Conservation (phyloP, 2,888 invertebrate species). For the Ptychoptera contaminata region DNA sequence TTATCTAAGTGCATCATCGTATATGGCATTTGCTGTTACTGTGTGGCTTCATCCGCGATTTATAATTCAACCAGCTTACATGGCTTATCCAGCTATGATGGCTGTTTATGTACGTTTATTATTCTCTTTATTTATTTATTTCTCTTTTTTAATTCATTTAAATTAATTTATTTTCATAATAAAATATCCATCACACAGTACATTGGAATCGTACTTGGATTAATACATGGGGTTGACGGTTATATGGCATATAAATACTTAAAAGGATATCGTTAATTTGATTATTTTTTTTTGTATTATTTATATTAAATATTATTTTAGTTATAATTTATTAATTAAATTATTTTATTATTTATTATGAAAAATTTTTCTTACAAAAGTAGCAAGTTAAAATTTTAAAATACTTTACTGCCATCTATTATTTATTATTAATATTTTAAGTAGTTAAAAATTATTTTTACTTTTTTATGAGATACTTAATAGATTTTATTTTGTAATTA, state of each 20-base stretch:
- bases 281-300: too few species aligned
- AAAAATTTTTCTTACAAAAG: too few species aligned
- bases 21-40: slow-evolving; percentile 64
- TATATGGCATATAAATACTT: slow-evolving; percentile 57
- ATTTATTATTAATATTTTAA: too few species aligned
- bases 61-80: slow-evolving; percentile 52
- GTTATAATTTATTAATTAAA: too few species aligned
- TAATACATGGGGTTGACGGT: slow-evolving; percentile 63
- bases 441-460: too few species aligned
- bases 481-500: too few species aligned
- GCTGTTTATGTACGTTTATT: slow-evolving; percentile 62
- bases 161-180: not conserved
- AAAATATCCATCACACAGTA: slow-evolving; percentile 38
- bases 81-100: slow-evolving; percentile 79
- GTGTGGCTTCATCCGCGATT: slow-evolving; percentile 63
- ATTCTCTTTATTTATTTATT: not conserved
- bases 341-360: too few species aligned
- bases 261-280: slow-evolving; percentile 40
- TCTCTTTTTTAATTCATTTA: slow-evolving; percentile 4
- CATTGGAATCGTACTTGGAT: slow-evolving; percentile 57
- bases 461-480: too few species aligned
- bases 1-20: slow-evolving; percentile 63
- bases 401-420: too few species aligned
- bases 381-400: too few species aligned
- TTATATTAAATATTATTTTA: too few species aligned